phyloP scores from a whole-genome alignment of 92 coral and sea anemone species.

The Epizoanthus illoricatus region DNA sequence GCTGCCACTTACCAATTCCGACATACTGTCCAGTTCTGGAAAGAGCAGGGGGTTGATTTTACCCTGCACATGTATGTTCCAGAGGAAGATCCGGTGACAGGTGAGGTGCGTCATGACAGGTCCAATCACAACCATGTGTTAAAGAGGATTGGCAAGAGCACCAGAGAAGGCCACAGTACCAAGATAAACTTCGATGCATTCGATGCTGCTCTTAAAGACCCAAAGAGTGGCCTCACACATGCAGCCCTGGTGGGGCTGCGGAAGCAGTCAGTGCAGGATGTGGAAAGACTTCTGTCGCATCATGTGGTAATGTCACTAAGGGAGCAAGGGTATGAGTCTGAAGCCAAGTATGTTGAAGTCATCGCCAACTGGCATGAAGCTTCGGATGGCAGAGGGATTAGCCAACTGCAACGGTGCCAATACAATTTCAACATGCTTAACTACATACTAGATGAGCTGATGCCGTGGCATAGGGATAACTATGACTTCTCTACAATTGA shows the following conservation, averaged over 20 bases:
- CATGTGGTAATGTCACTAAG: conserved; percentile 21
- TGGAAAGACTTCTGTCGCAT: conserved; percentile 23
- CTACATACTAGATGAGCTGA: conserved; percentile 29
- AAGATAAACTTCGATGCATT: neutral
- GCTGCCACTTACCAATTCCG: conserved; percentile 24
- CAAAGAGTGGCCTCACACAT: conserved; percentile 44
- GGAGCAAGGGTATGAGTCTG: conserved; percentile 13
- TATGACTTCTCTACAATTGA: conserved; percentile 44
- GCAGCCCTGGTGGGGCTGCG: conserved; percentile 37
- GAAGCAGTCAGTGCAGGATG: conserved; percentile 40
- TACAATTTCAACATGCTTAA: conserved; percentile 28
- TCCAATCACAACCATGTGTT: conserved; percentile 30
- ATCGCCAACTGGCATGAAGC: conserved; percentile 45
- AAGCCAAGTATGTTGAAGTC: conserved; percentile 32
- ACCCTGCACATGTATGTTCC: conserved; percentile 31
- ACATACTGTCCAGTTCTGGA: conserved; percentile 12
- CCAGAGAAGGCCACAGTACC: conserved; percentile 26
- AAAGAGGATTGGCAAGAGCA: conserved; percentile 37
- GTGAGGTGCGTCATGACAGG: conserved; percentile 28
- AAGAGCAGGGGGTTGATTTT: conserved; percentile 23
- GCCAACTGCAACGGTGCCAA: conserved; percentile 18
- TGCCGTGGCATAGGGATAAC: conserved; percentile 40
- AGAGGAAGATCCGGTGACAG: conserved; percentile 3
- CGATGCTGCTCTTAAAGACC: neutral
- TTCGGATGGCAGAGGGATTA: conserved; percentile 40